Evolutionary conservation across 2,888 invertebrate species (phyloP).

Genomic region (Apodemia hepburni): DNA sequence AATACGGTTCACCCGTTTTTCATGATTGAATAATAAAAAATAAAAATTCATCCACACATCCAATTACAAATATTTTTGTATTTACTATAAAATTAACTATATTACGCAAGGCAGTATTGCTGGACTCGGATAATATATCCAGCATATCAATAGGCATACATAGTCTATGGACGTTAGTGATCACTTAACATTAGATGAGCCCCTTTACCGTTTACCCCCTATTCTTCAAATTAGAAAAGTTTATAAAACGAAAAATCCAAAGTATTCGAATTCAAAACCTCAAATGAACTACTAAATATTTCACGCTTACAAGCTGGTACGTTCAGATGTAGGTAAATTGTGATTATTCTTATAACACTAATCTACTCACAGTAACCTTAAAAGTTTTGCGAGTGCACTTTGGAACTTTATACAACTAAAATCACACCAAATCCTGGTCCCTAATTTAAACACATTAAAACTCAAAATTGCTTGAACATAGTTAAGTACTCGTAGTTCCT

Average conservation of each 20-base stretch:
- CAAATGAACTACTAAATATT: not conserved
- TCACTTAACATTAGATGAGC: too few species aligned
- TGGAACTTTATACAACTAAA: conserved; percentile 27
- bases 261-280: not conserved
- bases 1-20: too few species aligned
- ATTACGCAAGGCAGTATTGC: too few species aligned
- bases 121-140: too few species aligned
- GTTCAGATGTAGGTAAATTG: not conserved
- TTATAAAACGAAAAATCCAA: not conserved
- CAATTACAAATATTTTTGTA: too few species aligned
- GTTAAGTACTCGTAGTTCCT: conserved; percentile 27
- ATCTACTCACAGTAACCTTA: conserved; percentile 9
- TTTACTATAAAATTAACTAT: too few species aligned
- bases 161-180: too few species aligned
- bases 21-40: too few species aligned
- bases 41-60: too few species aligned
- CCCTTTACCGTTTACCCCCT: too few species aligned
- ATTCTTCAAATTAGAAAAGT: not conserved
- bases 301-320: not conserved
- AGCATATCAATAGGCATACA: too few species aligned
- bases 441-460: conserved; percentile 26
- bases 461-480: conserved; percentile 28
- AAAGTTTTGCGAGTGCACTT: conserved; percentile 18
- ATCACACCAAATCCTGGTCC: conserved; percentile 23
- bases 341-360: conserved; percentile 13